These are phyloP conservation scores for Apaloderma vittatum DNA, from an alignment of 2,113 vertebrate species.

Conservation along the genomic window DNA sequence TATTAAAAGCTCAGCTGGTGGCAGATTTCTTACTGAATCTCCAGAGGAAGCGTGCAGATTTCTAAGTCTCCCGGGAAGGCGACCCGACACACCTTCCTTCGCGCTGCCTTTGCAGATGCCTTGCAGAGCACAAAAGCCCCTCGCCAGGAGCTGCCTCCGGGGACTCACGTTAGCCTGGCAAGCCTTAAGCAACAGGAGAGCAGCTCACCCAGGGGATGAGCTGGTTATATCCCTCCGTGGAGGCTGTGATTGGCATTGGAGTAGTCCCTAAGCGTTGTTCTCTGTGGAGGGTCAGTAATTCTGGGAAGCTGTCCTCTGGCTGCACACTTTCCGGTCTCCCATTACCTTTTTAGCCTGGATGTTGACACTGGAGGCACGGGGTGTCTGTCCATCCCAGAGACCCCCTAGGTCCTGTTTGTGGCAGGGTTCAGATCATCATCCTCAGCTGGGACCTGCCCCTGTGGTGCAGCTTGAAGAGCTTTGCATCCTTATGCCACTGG, in stretches of 20 bases:
- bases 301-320: neutral
- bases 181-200: neutral
- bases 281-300: neutral
- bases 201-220: neutral
- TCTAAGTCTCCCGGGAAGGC: neutral
- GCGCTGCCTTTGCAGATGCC: neutral
- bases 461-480: neutral
- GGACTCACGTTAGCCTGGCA: neutral
- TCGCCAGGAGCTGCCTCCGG: rapidly evolving
- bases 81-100: neutral
- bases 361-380: rapidly evolving
- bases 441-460: neutral
- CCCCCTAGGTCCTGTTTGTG: neutral
- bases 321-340: neutral
- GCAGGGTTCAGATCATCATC: neutral
- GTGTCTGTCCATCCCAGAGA: neutral
- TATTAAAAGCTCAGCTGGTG: neutral
- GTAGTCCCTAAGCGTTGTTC: neutral
- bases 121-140: neutral
- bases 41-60: neutral
- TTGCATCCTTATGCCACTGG: neutral
- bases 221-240: neutral
- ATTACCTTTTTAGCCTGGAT: neutral
- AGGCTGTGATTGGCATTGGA: rapidly evolving
- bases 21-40: neutral